Conservation (phyloP, 2,797 vertebrate species). For the Onychomys arenicola region DNA sequence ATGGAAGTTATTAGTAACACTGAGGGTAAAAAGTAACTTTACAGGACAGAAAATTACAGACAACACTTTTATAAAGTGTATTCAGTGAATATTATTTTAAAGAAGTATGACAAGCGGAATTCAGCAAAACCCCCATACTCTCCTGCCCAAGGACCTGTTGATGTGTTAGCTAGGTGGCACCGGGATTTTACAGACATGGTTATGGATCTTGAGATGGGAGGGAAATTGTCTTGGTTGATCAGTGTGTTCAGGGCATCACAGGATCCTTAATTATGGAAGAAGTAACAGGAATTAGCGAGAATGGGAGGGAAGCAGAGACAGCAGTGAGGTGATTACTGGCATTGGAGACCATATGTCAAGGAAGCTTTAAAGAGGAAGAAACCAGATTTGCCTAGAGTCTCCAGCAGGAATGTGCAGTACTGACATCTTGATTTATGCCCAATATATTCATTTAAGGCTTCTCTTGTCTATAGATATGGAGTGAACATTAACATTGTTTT, state of each 20-base stretch:
- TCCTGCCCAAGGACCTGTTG: background rate
- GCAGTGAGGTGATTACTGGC: background rate
- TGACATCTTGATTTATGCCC: background rate
- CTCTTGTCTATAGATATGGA: background rate
- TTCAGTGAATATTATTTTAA: background rate
- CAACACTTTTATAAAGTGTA: background rate
- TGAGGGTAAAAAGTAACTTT: background rate
- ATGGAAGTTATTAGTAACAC: background rate
- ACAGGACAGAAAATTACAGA: background rate
- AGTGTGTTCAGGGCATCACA: background rate
- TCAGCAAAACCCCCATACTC: background rate
- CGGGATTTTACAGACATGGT: background rate
- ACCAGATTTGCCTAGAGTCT: background rate
- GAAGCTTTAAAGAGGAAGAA: background rate
- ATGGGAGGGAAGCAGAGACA: background rate
- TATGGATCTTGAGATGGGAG: background rate
- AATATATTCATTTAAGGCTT: background rate
- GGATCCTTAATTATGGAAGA: background rate
- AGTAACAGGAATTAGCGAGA: background rate
- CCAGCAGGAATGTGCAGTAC: background rate
- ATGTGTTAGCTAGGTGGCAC: background rate
- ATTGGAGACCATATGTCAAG: background rate
- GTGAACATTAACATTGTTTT: background rate
- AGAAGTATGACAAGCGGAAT: background rate
- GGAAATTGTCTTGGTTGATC: background rate